Evolutionary conservation across 2,888 invertebrate species (phyloP).

Genomic region (Agrotis exclamationis): DNA sequence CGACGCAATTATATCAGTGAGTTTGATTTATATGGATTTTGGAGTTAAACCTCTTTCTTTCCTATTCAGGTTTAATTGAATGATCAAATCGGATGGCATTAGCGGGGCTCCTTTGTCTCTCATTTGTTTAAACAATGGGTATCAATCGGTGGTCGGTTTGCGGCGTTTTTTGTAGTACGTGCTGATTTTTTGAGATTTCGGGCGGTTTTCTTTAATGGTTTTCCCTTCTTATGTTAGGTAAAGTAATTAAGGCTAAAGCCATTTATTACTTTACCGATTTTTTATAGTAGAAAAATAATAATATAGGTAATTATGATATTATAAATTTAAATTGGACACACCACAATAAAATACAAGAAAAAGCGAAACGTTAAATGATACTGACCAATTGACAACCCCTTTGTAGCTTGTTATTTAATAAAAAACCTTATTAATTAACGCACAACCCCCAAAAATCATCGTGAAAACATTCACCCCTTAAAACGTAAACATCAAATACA

Average conservation of each 20-base stretch:
- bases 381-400: no score
- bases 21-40: constrained; percentile 86
- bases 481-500: constrained; percentile 30
- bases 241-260: no score
- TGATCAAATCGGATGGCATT: constrained; percentile 83
- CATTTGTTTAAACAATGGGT: constrained; percentile 80
- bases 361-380: neutral
- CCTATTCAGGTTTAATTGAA: constrained; percentile 87
- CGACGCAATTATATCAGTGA: constrained; percentile 82
- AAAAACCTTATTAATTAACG: constrained; percentile 21
- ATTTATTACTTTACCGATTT: no score
- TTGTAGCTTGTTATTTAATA: neutral
- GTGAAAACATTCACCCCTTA: constrained; percentile 9
- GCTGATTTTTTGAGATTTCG: constrained; percentile 30
- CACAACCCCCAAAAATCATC: constrained; percentile 10
- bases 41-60: constrained; percentile 88
- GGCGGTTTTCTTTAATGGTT: constrained; percentile 4
- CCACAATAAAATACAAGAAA: neutral
- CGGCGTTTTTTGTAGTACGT: constrained; percentile 53
- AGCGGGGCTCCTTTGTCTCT: constrained; percentile 76
- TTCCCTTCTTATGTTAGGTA: neutral
- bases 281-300: no score
- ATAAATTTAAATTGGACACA: neutral
- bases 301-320: no score
- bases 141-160: constrained; percentile 79